Evolutionary conservation across 2,113 vertebrate genomes (phyloP).

Genomic region (Calonectris borealis): DNA sequence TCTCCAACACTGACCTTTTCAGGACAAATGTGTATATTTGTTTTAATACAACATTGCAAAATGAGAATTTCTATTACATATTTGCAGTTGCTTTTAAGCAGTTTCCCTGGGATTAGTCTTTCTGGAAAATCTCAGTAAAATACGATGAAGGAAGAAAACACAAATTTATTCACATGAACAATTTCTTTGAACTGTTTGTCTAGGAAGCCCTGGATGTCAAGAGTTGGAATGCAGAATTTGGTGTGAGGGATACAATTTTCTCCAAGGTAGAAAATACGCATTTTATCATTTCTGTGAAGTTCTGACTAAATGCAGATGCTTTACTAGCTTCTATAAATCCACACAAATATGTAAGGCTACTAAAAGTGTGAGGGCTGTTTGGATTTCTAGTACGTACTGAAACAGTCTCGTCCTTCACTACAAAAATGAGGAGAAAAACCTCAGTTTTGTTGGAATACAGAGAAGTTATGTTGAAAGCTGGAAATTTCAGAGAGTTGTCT

Average conservation of each 20-base stretch:
- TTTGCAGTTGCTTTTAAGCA: background rate
- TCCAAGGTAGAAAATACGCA: background rate
- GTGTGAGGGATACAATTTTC: background rate
- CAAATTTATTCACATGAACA: background rate
- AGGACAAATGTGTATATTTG: background rate
- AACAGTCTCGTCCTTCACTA: accelerated
- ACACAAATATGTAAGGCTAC: background rate
- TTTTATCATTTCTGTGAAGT: background rate
- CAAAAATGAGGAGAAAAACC: background rate
- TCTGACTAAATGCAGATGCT: background rate
- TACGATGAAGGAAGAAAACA: background rate
- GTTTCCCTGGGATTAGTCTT: background rate
- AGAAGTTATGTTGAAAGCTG: background rate
- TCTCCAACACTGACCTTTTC: background rate
- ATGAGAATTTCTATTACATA: background rate
- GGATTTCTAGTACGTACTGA: background rate
- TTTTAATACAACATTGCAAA: background rate
- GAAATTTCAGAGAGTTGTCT: background rate
- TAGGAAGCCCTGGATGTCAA: background rate
- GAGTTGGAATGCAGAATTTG: background rate
- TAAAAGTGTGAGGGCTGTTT: background rate
- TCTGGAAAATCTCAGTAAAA: background rate
- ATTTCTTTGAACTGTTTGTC: background rate
- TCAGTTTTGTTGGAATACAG: background rate
- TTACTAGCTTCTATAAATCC: background rate